These are phyloP conservation scores for Trissonchulus sp. DNA, from an alignment of 2,888 invertebrate species.

Conservation along the genomic window DNA sequence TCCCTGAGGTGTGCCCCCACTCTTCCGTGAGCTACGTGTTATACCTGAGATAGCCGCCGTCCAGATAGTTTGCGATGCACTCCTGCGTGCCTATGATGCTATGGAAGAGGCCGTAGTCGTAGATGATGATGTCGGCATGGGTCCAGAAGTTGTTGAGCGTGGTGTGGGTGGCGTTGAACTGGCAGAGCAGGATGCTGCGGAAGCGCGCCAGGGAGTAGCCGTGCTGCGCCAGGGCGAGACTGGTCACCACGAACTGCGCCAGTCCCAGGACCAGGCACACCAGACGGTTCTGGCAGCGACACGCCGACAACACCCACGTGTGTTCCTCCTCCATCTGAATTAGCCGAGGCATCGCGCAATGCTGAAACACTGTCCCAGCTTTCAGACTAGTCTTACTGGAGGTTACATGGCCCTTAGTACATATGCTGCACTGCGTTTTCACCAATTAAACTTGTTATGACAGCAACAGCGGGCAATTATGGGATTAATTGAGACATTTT, in stretches of 20 bases:
- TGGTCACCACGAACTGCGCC: slow-evolving; percentile 41
- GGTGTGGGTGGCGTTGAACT: not conserved
- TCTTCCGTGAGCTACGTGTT: too few relatives aligned
- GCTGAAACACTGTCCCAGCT: too few relatives aligned
- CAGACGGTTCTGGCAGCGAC: not conserved
- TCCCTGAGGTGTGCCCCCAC: too few relatives aligned
- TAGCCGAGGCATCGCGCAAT: not conserved
- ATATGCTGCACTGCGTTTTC: too few relatives aligned
- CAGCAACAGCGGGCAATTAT: too few relatives aligned
- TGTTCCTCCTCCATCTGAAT: not conserved
- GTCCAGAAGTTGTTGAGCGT: slow-evolving; percentile 36
- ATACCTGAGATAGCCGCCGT: slow-evolving; percentile 48
- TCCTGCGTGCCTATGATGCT: slow-evolving; percentile 48
- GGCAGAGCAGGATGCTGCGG: slow-evolving; percentile 35
- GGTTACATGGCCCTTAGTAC: too few relatives aligned
- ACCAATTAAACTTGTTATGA: too few relatives aligned
- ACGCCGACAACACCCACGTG: not conserved
- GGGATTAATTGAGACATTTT: too few relatives aligned
- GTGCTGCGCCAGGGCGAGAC: slow-evolving; percentile 43
- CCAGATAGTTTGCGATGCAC: slow-evolving; percentile 51
- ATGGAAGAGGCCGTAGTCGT: slow-evolving; percentile 50
- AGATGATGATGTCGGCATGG: slow-evolving; percentile 46
- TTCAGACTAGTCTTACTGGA: too few relatives aligned
- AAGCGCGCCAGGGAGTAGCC: slow-evolving; percentile 40
- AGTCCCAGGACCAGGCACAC: slow-evolving; percentile 34